Evolutionary conservation across 1,140 invertebrate species (phyloP).

Genomic region (Atta colombica): DNA sequence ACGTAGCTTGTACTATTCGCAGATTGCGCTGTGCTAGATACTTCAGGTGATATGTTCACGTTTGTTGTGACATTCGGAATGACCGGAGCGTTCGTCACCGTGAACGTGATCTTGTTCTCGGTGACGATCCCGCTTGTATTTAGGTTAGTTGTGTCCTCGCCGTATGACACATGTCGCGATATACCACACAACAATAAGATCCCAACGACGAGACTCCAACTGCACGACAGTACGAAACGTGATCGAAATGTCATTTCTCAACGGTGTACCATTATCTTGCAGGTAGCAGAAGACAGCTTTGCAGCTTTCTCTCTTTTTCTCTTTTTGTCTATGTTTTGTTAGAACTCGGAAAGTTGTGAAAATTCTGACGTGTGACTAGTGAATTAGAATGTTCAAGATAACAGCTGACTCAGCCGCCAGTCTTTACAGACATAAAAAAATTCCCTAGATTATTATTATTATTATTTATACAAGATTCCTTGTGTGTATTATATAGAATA

Average conservation of each 20-base stretch:
- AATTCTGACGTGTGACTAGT: constrained; percentile 34
- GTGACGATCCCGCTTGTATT: constrained; percentile 41
- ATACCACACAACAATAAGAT: constrained; percentile 21
- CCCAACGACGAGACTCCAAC: constrained; percentile 18
- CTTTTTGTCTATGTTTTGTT: background rate
- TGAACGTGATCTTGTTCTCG: background rate
- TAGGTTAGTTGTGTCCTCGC: constrained; percentile 60
- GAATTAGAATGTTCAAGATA: background rate
- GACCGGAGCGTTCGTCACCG: background rate
- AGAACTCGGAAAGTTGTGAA: background rate
- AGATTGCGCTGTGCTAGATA: background rate
- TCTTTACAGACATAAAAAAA: constrained; percentile 2
- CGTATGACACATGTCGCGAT: constrained; percentile 26
- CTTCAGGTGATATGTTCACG: background rate
- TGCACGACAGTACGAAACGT: background rate
- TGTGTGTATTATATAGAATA: background rate
- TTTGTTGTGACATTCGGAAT: background rate
- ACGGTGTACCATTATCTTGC: constrained; percentile 7
- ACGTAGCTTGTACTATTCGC: background rate
- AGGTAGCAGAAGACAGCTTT: constrained; percentile 32
- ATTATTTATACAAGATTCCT: background rate
- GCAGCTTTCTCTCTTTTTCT: background rate
- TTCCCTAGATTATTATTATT: constrained; percentile 9
- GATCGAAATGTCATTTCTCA: constrained; percentile 57
- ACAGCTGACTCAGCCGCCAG: constrained; percentile 16